Base-by-base conservation (phyloP, 2,888 invertebrate species). In the Minunthozetes semirufus region DNA sequence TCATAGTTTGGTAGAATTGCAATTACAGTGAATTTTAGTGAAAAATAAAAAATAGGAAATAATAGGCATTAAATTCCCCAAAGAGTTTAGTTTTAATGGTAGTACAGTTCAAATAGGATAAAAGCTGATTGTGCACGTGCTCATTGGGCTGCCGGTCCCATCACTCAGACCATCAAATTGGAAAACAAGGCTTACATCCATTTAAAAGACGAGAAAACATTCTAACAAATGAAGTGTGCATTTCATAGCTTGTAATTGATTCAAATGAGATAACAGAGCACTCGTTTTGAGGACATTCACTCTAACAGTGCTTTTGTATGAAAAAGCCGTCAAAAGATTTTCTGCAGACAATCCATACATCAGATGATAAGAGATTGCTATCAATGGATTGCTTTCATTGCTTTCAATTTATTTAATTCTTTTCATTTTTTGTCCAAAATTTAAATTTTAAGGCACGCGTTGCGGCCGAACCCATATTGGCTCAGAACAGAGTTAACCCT, bases 221-320 rank as follows among this genome's bases (percentile, higher is more conserved):
- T 48, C 11, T 38, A 38, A 66, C 68, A 19, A 38, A 61, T 17
- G 17, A 66, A 66, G 33, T 48, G 48, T 70, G 25, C 59, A 59
- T 59, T 29, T 59, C 59, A 59, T 42, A 9, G 70, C 25, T 70
- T 48, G 48, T 70, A 70, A 70, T 70, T 70, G 70, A 68, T 68
- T 68, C 11, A 11, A 70, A 70, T 25, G 17, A 19, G 70, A 66
- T 66, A 29, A 66, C 42, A 66, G 42, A 42, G 66, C 66, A 66
- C 38, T 66, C 66, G 19, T 42, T 29, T 66, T 38, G 42, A 27
- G 61, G 59, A 27, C 66, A 38, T 70, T 70, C 70, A 48, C 70
- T 70, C 22, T 5, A 13, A 48, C 1, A 48, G 4, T 11, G 19
- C 70, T 70, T 70, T 70, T 48, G 25, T 70, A 46, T 27, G 22